Conservation (phyloP, 2,888 invertebrate genomes). For the Griposia aprilina region DNA sequence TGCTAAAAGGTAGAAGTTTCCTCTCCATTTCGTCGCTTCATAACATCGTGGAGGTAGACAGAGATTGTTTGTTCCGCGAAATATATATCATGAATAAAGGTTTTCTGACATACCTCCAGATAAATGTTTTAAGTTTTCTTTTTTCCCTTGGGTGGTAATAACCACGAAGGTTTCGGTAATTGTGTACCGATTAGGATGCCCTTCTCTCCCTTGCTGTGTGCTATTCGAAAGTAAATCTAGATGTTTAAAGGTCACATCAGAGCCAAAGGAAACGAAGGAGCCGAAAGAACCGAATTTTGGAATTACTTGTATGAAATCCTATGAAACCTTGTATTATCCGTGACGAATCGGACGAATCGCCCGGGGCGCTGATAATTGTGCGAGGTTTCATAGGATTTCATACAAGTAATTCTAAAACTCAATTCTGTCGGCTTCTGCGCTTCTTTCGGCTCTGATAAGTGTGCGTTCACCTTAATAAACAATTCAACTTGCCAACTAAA, state of each 20-base stretch:
- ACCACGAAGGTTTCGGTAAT: not conserved
- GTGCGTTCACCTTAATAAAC: too few relatives aligned
- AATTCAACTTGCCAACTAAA: not conserved
- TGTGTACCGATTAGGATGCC: not conserved
- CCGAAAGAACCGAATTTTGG: too few relatives aligned
- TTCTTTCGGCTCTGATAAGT: too few relatives aligned
- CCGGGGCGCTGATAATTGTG: too few relatives aligned
- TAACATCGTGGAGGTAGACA: slow-evolving; percentile 61
- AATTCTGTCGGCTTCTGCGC: too few relatives aligned
- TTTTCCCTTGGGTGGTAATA: not conserved
- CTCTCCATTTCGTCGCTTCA: slow-evolving; percentile 73
- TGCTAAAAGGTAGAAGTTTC: slow-evolving; percentile 76
- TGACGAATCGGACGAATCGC: too few relatives aligned
- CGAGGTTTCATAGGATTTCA: too few relatives aligned
- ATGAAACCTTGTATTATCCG: too few relatives aligned
- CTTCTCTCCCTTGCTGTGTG: not conserved
- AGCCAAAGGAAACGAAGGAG: too few relatives aligned
- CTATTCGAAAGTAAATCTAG: not conserved
- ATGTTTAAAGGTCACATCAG: not conserved
- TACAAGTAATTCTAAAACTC: too few relatives aligned
- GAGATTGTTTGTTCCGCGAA: slow-evolving; percentile 62
- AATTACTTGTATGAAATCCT: too few relatives aligned
- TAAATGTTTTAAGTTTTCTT: not conserved
- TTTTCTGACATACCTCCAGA: slow-evolving; percentile 2
- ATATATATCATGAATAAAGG: slow-evolving; percentile 51